Conservation (phyloP, 2,888 invertebrate genomes). For the Lydus trimaculatus region DNA sequence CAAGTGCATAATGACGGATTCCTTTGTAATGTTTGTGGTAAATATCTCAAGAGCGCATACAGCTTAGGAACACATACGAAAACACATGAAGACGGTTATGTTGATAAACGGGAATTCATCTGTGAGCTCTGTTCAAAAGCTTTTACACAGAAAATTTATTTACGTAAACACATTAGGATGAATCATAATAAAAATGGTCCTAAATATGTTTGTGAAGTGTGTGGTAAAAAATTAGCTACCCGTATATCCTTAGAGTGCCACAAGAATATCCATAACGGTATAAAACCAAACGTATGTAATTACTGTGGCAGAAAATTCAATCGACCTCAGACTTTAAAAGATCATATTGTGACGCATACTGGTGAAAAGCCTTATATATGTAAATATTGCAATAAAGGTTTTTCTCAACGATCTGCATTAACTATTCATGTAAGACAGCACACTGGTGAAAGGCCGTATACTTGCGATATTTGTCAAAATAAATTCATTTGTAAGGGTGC, state of each 20-base stretch:
- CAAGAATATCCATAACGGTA: slow-evolving; percentile 37
- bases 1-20: neutral
- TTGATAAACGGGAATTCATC: neutral
- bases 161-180: neutral
- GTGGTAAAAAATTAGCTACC: slow-evolving; percentile 10
- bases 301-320: slow-evolving; percentile 45
- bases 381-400: slow-evolving; percentile 46
- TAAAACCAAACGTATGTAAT: slow-evolving; percentile 58
- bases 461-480: slow-evolving; percentile 35
- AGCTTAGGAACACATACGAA: neutral
- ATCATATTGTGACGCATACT: slow-evolving; percentile 48
- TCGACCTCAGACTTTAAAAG: slow-evolving; percentile 41
- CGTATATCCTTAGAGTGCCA: slow-evolving; percentile 51
- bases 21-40: slow-evolving; percentile 18
- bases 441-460: slow-evolving; percentile 33
- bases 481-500: slow-evolving; percentile 28
- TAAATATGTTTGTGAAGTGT: slow-evolving; percentile 10
- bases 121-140: slow-evolving; percentile 6
- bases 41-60: neutral
- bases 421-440: slow-evolving; percentile 44
- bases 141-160: neutral
- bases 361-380: slow-evolving; percentile 34
- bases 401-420: slow-evolving; percentile 45
- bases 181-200: neutral
- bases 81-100: neutral